These are phyloP conservation scores for Lepilemur ruficaudatus DNA, from an alignment of 2,797 vertebrate genomes.

Conservation along the genomic window DNA sequence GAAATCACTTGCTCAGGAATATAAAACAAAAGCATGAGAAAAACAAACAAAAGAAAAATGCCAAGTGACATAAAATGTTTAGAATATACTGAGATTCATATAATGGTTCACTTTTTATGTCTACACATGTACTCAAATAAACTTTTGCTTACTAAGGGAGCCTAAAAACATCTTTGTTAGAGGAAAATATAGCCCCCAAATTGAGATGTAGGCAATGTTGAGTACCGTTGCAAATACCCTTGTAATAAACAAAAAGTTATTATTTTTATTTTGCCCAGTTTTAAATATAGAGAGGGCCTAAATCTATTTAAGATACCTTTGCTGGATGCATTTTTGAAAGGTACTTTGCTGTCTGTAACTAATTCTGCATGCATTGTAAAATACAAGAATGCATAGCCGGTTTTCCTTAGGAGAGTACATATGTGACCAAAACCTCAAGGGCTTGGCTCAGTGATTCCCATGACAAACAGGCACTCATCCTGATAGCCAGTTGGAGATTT, in stretches of 20 bases:
- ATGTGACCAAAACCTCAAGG: neutral
- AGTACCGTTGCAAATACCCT: neutral
- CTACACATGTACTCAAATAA: neutral
- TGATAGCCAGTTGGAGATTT: neutral
- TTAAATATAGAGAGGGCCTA: neutral
- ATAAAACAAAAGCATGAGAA: neutral
- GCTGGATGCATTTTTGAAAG: neutral
- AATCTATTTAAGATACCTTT: neutral
- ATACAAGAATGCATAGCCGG: neutral
- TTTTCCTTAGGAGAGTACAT: neutral
- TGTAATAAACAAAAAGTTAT: neutral
- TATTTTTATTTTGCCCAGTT: neutral
- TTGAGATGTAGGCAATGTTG: neutral
- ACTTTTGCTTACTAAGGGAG: neutral
- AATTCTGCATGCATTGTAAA: neutral
- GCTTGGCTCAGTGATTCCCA: no score
- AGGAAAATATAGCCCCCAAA: neutral
- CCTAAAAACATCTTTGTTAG: neutral
- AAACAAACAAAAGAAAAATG: neutral
- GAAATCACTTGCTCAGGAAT: neutral
- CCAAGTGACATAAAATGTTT: neutral
- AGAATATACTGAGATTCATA: neutral
- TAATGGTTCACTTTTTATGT: neutral
- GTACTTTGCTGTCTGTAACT: neutral
- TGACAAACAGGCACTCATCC: neutral